These are phyloP conservation scores for Cyclina sinensis DNA, from an alignment of 1,140 invertebrate species.

Conservation along the genomic window DNA sequence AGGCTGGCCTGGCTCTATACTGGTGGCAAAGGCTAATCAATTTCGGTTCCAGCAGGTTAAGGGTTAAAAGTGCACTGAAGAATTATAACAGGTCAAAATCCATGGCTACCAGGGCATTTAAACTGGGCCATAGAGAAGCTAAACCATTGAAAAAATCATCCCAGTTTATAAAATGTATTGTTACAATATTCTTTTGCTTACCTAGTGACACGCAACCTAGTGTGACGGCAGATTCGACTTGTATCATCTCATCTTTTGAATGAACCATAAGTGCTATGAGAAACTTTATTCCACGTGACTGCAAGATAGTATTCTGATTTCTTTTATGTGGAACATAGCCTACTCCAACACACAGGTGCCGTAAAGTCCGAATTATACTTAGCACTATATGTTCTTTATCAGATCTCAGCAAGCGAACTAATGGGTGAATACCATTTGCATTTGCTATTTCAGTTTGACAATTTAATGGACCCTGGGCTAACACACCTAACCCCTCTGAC, in stretches of 20 bases:
- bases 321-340: constrained; percentile 82
- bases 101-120: no score
- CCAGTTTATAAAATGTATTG: no score
- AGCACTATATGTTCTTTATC: constrained; percentile 84
- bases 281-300: constrained; percentile 81
- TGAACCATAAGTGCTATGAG: constrained; percentile 84
- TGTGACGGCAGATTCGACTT: constrained; percentile 85
- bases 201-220: constrained; percentile 82
- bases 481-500: constrained; percentile 84
- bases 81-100: no score
- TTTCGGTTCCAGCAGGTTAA: no score
- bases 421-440: constrained; percentile 83
- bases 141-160: no score
- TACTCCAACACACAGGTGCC: constrained; percentile 84
- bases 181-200: no score
- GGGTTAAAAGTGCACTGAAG: no score
- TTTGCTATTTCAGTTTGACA: constrained; percentile 81
- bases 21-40: no score
- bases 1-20: no score
- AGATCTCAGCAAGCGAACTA: constrained; percentile 81
- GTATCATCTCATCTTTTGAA: constrained; percentile 82
- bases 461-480: constrained; percentile 83
- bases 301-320: constrained; percentile 83
- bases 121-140: no score
- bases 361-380: constrained; percentile 83